Conservation (phyloP, 1,140 invertebrate species). For the Cotesia vestalis region DNA sequence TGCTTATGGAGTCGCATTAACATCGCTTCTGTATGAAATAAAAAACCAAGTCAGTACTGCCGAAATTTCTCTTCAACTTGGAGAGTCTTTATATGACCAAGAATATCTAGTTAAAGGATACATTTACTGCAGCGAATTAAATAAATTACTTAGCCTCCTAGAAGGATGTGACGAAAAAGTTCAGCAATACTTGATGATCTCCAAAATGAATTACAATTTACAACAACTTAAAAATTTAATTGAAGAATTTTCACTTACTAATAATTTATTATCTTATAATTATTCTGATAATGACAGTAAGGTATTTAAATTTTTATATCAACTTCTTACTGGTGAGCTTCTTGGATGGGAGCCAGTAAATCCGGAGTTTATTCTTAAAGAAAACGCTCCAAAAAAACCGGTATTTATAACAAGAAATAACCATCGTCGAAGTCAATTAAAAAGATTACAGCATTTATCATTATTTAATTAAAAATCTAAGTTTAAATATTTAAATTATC, state of each 20-base stretch:
- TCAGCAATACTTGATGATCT: slow-evolving; percentile 47
- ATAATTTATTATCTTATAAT: slow-evolving; percentile 39
- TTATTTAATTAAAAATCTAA: slow-evolving; percentile 27
- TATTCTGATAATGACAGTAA: slow-evolving; percentile 28
- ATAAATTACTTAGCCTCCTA: slow-evolving; percentile 41
- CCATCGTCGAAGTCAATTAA: slow-evolving; percentile 34
- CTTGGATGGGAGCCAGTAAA: slow-evolving; percentile 44
- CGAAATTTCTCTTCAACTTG: slow-evolving; percentile 42
- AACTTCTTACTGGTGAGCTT: slow-evolving; percentile 52
- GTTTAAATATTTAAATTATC: background rate
- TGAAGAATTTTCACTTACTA: slow-evolving; percentile 41
- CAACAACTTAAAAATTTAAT: slow-evolving; percentile 43
- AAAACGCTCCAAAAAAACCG: slow-evolving; percentile 48
- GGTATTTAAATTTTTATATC: slow-evolving; percentile 42
- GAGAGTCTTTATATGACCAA: slow-evolving; percentile 37
- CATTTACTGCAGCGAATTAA: slow-evolving; percentile 44
- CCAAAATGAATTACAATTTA: slow-evolving; percentile 45
- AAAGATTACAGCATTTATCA: slow-evolving; percentile 32
- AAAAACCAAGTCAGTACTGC: slow-evolving; percentile 43
- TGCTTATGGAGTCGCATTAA: slow-evolving; percentile 44
- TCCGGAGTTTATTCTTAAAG: slow-evolving; percentile 40
- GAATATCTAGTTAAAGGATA: slow-evolving; percentile 44
- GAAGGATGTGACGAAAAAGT: slow-evolving; percentile 50
- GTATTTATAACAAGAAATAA: slow-evolving; percentile 51
- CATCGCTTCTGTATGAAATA: slow-evolving; percentile 46